Conservation (phyloP, 2,113 vertebrate genomes). For the Plecotus auritus region DNA sequence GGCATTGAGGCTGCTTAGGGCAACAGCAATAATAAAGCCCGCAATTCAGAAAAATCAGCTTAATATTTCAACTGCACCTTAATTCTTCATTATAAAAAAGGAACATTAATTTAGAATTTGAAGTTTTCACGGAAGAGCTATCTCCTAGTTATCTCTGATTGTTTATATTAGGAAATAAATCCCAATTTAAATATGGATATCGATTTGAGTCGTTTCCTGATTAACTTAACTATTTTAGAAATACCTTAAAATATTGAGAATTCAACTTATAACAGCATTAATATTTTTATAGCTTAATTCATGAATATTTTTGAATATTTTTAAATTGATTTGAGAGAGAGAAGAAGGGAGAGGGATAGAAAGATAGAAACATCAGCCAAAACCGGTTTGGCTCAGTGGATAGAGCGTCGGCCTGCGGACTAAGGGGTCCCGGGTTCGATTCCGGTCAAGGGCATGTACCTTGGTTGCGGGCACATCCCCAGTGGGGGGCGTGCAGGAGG, state of each 20-base stretch:
- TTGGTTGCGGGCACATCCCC: too few species aligned
- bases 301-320: neutral
- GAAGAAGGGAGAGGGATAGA: too few species aligned
- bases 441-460: too few species aligned
- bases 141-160: neutral
- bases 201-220: neutral
- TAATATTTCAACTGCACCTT: neutral
- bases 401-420: too few species aligned
- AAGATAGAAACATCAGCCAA: too few species aligned
- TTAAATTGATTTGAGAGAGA: neutral
- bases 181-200: neutral
- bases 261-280: neutral
- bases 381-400: too few species aligned
- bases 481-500: too few species aligned
- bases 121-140: neutral
- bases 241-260: neutral
- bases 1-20: neutral
- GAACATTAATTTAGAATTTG: neutral
- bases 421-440: too few species aligned
- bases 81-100: neutral
- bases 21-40: neutral
- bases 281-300: conserved; percentile 16
- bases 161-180: conserved; percentile 28
- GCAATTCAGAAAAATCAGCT: neutral
- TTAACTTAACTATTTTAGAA: neutral